Conservation (phyloP, 2,888 invertebrate species). For the Metacarcinus magister region DNA sequence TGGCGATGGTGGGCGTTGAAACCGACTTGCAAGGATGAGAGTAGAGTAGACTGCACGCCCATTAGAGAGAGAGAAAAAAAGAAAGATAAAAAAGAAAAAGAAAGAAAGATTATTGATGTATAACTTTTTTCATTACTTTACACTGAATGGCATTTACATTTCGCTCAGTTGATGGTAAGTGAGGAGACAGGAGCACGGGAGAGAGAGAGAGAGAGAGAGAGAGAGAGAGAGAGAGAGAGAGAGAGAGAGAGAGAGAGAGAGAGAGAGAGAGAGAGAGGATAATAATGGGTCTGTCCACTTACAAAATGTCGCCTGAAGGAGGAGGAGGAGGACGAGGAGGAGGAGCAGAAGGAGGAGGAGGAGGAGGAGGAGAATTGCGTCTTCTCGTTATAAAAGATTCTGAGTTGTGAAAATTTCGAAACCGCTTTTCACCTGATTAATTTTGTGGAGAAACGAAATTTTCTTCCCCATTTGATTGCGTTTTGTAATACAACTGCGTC, state of each 20-base stretch:
- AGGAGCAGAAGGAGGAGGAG: background rate
- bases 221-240: too few species aligned
- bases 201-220: background rate
- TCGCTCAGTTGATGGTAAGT: too few species aligned
- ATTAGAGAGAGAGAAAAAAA: background rate
- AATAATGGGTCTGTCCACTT: background rate
- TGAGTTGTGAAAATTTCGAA: background rate
- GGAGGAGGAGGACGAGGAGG: background rate
- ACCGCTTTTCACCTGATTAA: slow-evolving; percentile 14
- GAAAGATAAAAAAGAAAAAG: background rate
- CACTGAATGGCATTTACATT: too few species aligned
- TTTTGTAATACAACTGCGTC: background rate
- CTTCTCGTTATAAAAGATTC: background rate
- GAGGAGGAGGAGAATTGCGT: background rate
- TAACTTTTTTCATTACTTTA: too few species aligned
- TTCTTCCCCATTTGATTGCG: background rate
- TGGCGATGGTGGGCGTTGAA: too few species aligned
- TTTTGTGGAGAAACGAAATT: background rate
- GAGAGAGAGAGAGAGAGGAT: background rate
- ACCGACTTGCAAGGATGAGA: too few species aligned
- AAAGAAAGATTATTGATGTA: too few species aligned
- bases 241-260: background rate
- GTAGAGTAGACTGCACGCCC: too few species aligned
- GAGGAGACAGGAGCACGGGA: background rate
- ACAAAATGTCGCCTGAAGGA: background rate